Evolutionary conservation across 2,797 vertebrate genomes (phyloP).

Genomic region (Poeciliopsis paucimaculata): DNA sequence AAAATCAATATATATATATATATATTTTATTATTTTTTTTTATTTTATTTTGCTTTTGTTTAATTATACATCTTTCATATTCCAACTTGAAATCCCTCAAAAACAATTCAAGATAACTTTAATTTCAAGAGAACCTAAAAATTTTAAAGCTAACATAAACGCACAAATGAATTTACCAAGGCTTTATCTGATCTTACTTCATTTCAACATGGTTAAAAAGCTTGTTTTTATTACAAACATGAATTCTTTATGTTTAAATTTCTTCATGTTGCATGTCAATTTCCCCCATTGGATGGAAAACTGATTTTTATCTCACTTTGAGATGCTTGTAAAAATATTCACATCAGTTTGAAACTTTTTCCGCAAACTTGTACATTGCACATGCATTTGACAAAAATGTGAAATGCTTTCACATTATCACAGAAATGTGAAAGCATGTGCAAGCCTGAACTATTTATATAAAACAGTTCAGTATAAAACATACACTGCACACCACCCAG

Average conservation of each 20-base stretch:
- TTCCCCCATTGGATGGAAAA: background rate
- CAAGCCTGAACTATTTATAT: background rate
- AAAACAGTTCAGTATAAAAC: background rate
- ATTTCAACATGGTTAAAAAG: background rate
- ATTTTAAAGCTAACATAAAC: background rate
- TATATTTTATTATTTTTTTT: too few species aligned
- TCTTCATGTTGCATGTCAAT: background rate
- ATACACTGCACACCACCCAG: background rate
- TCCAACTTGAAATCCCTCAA: background rate
- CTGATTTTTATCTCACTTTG: background rate
- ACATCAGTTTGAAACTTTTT: background rate
- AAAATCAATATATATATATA: too few species aligned
- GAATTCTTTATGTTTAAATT: background rate
- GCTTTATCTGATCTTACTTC: background rate
- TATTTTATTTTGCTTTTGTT: background rate
- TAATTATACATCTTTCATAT: background rate
- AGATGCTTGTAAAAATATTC: background rate
- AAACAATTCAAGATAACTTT: background rate
- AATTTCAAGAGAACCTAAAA: background rate
- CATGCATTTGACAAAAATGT: background rate
- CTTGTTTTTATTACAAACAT: background rate
- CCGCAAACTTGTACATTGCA: too few species aligned
- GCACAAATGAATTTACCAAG: background rate
- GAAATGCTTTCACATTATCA: too few species aligned
- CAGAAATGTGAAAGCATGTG: background rate